Percentiles rank a stretch among this genome's conserved stretches.
These are phyloP conservation scores for Echinops telfairi DNA, from an alignment of 2,113 vertebrate species.

Conservation along the genomic window DNA sequence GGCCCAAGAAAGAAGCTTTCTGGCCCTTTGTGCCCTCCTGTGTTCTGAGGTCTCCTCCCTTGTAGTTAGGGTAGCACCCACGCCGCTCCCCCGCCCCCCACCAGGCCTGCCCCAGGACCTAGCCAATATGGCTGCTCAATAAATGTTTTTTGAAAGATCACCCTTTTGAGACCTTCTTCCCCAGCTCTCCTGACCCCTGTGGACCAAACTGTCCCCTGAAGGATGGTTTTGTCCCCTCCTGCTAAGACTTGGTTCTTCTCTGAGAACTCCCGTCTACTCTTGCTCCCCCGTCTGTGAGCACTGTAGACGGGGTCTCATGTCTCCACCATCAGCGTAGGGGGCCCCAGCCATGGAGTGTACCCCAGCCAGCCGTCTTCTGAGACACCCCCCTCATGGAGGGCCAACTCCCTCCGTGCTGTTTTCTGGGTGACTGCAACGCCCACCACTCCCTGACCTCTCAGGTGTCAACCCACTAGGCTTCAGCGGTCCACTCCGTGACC, in stretches of 20 bases:
- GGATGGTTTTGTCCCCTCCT: not conserved
- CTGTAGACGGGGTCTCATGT: not conserved
- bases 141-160: slow-evolving; percentile 66
- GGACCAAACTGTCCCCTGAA: not conserved
- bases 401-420: not conserved
- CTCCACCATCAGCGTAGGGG: not conserved
- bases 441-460: not conserved
- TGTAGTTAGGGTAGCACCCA: no score
- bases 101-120: not conserved
- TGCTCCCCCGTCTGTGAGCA: not conserved
- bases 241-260: not conserved
- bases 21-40: not conserved
- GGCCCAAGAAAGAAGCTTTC: slow-evolving; percentile 7
- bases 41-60: not conserved
- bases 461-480: not conserved
- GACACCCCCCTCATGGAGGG: not conserved
- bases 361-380: not conserved
- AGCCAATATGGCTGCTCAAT: slow-evolving; percentile 52
- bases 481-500: not conserved
- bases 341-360: not conserved
- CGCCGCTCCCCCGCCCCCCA: no score
- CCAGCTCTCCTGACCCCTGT: not conserved
- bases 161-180: slow-evolving; percentile 64
- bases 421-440: not conserved
- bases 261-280: not conserved